Evolutionary conservation across 2,888 invertebrate species (phyloP), one percentile per base, ranked within the genome.

Genomic region (Rhopalosiphum nymphaeae): DNA sequence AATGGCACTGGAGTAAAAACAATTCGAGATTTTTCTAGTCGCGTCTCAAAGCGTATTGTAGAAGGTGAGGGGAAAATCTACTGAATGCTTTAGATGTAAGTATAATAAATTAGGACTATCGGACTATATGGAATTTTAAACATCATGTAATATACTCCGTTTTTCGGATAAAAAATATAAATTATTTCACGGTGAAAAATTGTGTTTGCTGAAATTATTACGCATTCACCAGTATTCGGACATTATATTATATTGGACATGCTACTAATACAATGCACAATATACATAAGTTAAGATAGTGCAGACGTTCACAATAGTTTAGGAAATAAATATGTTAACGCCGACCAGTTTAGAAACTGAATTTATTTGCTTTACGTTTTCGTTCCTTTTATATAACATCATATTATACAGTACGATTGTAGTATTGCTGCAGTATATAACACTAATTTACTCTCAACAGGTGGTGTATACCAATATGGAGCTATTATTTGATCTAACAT

Each of bases 11-110:
- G n/a, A 67, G 67, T 67, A n/a, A 67, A 67, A 67, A 67, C 67
- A 67, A 67, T 67, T 67, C n/a, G 67, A 67, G 67, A 67, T n/a
- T 16, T 67, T 67, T 67, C 67, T 67, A 67, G 67, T 67, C 67
- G 67, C n/a, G 67, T 67, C n/a, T 67, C 36, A 78, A 36, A 2
- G 36, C 21, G 9, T 78, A 21, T 7, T 21, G 9, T n/a, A n/a
- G n/a, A 67, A 16, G 67, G 16, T n/a, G n/a, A 5, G 67, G 7
- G 16, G 16, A n/a, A 67, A 67, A 36, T 67, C n/a, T 0, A 36
- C 67, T n/a, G 16, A 7, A 67, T 16, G 67, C n/a, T 67, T n/a
- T 67, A 67, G n/a, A 67, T n/a, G 44, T 46, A 46, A 7, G 67
- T 67, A n/a, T 67, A 67, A 67, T 67, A 67, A 67, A 67, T 67